Base-by-base conservation (phyloP, 2,113 vertebrate species). In the Trematocara unimaculatum region DNA sequence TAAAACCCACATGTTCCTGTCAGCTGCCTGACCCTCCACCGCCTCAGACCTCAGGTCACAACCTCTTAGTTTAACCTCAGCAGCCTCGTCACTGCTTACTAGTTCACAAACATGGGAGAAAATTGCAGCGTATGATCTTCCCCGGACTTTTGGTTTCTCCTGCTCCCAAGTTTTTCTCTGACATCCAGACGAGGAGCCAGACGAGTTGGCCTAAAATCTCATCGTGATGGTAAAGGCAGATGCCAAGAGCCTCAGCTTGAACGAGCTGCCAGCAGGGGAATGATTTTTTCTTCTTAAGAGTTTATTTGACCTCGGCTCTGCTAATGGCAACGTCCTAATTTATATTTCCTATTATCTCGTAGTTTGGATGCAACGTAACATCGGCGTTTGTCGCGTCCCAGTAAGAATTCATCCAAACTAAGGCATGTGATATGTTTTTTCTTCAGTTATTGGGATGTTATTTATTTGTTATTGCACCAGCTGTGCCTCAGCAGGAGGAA, bases 181-280 rank as follows among this genome's bases (percentile, higher is more conserved):
- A 78, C 45, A 79, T 10, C 15, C 86, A 55, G 62, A 78, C 47
- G 54, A 55, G 33, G 20, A 54, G 38, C 5, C 42, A 74, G 78
- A 18, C 38, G 9, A 26, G 89, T 83, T 83, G 85, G 81, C 80
- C 77, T 23, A 14, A 55, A 70, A 20, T 6, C 67, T 56, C 85
- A 40, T 83, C 87, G 80, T 85, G 87, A 77, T 62, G 47, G 78
- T 81, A 64, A 58, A 54, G 64, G 83, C 78, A 38, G 26, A 79
- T 87, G 87, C 89, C 88, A 87, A 90, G 83, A 84, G 26, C 51
- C 60, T 83, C 79, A n/a, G 5, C 8, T 54, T 49, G 33, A 31
- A 11, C 20, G 5, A 4, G 55, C 55, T 35, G 29, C 45, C 70
- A 47, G 40, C 20, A 74, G 70, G 23, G 15, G 29, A 74, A 47